These are phyloP conservation scores for Urocitellus parryii DNA, from an alignment of 2,113 vertebrate species.

Conservation along the genomic window DNA sequence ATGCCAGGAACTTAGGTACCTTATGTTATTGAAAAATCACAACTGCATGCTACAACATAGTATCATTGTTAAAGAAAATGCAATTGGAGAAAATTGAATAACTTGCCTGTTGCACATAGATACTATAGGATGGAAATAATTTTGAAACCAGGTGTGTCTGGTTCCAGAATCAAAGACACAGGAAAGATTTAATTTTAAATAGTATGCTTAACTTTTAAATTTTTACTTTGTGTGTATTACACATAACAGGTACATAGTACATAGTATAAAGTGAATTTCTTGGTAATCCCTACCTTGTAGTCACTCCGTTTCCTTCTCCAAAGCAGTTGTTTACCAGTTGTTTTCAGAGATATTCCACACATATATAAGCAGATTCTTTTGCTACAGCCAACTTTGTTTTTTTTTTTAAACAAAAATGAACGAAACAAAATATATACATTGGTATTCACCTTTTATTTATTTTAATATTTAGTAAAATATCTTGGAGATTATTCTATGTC, in stretches of 20 bases:
- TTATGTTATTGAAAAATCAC: background rate
- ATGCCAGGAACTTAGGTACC: background rate
- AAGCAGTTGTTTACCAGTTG: background rate
- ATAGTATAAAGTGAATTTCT: background rate
- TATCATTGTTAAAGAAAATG: background rate
- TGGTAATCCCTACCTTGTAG: background rate
- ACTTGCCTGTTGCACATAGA: background rate
- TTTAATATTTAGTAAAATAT: background rate
- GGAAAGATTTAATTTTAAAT: constrained; percentile 26
- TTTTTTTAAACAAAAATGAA: background rate
- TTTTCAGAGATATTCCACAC: background rate
- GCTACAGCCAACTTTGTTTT: background rate
- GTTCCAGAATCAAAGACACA: background rate
- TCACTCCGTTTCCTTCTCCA: background rate
- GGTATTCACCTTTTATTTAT: background rate
- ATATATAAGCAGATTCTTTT: background rate
- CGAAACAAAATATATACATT: background rate
- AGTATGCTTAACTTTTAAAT: background rate
- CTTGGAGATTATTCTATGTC: background rate
- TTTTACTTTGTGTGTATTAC: background rate
- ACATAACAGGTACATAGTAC: background rate
- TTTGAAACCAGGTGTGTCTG: background rate
- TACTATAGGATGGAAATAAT: background rate
- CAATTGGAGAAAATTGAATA: background rate
- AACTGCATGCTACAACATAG: background rate